A percentile compares a stretch with the other conserved stretches of the same genome.
Conservation (phyloP, 2,888 invertebrate genomes). For the Drosophila stalkeri region DNA sequence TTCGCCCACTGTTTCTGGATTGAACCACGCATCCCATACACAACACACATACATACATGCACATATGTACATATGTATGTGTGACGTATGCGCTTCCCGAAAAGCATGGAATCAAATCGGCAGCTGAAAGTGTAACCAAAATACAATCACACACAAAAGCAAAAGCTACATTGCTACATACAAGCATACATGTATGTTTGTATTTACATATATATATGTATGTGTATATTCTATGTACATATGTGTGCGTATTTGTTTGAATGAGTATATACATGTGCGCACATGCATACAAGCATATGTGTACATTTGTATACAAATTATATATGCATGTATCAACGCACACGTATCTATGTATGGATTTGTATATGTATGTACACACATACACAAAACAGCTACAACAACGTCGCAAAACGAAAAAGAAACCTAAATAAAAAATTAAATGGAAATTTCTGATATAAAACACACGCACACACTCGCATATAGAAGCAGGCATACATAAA, state of each 20-base stretch:
- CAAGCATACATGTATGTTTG: slow-evolving; percentile 4
- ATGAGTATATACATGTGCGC: too few relatives aligned
- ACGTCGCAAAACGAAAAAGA: slow-evolving; percentile 71
- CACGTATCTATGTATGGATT: slow-evolving; percentile 14
- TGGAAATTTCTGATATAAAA: slow-evolving; percentile 80
- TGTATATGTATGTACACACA: too few relatives aligned
- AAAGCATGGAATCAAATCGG: slow-evolving; percentile 41
- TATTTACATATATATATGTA: neutral
- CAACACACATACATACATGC: neutral
- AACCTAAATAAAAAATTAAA: slow-evolving; percentile 79
- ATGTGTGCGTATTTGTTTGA: slow-evolving; percentile 6
- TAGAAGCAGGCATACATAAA: slow-evolving; percentile 5
- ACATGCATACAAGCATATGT: neutral
- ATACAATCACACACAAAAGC: slow-evolving; percentile 39
- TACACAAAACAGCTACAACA: slow-evolving; percentile 44
- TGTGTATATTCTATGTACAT: neutral
- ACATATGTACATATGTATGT: slow-evolving; percentile 10
- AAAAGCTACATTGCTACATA: slow-evolving; percentile 31
- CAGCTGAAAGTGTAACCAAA: slow-evolving; percentile 73
- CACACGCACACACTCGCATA: slow-evolving; percentile 41
- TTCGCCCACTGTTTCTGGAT: neutral
- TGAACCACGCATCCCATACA: slow-evolving; percentile 1
- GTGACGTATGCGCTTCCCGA: slow-evolving; percentile 46
- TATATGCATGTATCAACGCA: slow-evolving; percentile 2
- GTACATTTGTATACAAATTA: slow-evolving; percentile 13